phyloP scores from a whole-genome alignment of 2,113 vertebrate species.

The Scytalopus superciliaris region DNA sequence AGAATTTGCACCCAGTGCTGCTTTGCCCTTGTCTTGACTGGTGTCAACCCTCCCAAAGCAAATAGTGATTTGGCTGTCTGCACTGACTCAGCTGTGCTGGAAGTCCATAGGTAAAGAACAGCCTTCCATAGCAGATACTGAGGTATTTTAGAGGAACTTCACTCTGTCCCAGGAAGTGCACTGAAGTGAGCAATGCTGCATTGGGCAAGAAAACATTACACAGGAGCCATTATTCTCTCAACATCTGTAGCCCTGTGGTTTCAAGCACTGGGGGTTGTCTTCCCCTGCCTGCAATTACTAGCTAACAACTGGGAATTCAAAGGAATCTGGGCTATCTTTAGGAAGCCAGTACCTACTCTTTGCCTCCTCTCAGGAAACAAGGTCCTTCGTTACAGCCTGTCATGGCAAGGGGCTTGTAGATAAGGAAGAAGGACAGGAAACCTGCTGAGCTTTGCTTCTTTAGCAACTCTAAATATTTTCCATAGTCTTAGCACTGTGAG shows the following conservation, averaged over 20 bases:
- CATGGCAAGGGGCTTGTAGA: conserved; percentile 1
- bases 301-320: neutral
- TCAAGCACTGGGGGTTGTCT: neutral
- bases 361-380: conserved; percentile 13
- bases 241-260: neutral
- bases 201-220: neutral
- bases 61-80: conserved; percentile 14
- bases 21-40: neutral
- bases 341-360: conserved; percentile 20
- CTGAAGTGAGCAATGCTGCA: neutral
- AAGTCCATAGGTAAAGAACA: neutral
- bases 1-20: neutral
- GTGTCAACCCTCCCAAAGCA: conserved; percentile 16
- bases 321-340: conserved; percentile 32
- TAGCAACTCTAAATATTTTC: conserved; percentile 16
- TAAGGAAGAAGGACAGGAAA: conserved; percentile 42
- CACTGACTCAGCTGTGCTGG: conserved; percentile 32
- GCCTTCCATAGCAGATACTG: neutral
- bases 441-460: neutral
- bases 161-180: neutral
- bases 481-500: neutral
- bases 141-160: neutral
- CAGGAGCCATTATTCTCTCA: neutral
- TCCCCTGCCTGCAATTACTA: neutral
- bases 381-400: conserved; percentile 6